Evolutionary conservation across 2,113 vertebrate species (phyloP).

Genomic region (Scolopax mira): DNA sequence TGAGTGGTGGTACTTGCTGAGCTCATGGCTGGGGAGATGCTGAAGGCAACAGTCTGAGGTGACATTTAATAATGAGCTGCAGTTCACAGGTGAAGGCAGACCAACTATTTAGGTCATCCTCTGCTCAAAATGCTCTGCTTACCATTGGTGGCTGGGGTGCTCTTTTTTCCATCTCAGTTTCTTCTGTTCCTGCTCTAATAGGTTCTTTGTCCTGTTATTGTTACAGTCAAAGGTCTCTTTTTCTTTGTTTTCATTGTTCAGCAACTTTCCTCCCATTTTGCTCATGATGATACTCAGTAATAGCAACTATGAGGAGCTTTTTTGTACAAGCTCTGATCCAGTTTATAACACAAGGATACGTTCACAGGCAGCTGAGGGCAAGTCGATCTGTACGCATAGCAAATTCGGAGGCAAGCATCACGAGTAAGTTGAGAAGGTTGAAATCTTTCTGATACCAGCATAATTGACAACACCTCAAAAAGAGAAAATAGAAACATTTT

Average conservation of each 20-base stretch:
- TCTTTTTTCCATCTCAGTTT: not conserved
- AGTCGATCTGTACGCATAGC: not conserved
- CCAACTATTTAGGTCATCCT: not conserved
- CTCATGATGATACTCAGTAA: not conserved
- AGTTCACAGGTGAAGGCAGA: not conserved
- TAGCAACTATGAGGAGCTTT: not conserved
- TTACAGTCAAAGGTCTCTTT: not conserved
- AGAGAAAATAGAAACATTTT: conserved; percentile 38
- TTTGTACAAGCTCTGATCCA: not conserved
- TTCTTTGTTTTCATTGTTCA: not conserved
- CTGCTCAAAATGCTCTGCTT: not conserved
- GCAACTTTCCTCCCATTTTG: not conserved
- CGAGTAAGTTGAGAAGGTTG: not conserved
- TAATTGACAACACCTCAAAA: not conserved
- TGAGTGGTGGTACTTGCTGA: not conserved
- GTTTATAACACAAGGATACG: not conserved
- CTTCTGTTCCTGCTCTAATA: not conserved
- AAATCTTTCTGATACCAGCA: not conserved
- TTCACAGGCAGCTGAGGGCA: not conserved
- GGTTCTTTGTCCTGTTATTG: not conserved
- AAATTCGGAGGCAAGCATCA: not conserved
- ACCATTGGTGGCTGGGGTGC: not conserved
- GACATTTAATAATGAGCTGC: not conserved
- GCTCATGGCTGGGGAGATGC: not conserved
- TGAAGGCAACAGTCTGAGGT: not conserved